Evolutionary conservation across 2,797 vertebrate genomes (phyloP).

Genomic region (Leptodactylus fallax): DNA sequence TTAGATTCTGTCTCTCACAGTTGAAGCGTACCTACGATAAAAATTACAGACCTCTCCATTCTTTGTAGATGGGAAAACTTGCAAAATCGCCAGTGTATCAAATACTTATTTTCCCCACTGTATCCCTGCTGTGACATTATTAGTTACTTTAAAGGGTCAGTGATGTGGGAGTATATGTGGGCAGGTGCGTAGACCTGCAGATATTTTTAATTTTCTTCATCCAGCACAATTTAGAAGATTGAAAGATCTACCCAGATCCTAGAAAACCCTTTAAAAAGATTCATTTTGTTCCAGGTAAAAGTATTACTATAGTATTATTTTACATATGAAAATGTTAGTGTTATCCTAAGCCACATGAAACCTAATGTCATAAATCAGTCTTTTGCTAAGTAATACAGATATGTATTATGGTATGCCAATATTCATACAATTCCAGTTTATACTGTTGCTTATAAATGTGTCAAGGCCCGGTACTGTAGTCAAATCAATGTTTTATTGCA

Average conservation of each 20-base stretch:
- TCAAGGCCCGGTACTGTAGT: background rate
- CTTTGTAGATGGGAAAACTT: too few relatives aligned
- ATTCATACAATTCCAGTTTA: conserved; percentile 6
- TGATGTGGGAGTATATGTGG: too few relatives aligned
- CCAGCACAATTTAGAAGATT: too few relatives aligned
- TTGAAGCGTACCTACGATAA: too few relatives aligned
- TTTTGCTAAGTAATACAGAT: background rate
- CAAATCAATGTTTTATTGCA: background rate
- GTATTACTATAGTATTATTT: background rate
- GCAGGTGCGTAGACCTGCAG: too few relatives aligned
- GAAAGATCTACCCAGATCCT: background rate
- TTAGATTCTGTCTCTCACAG: too few relatives aligned
- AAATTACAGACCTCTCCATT: too few relatives aligned
- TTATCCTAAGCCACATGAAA: background rate
- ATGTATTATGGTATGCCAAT: conserved; percentile 7
- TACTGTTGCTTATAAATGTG: background rate
- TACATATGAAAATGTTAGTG: background rate
- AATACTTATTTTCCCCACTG: too few relatives aligned
- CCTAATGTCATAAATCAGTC: background rate
- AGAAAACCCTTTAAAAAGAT: background rate
- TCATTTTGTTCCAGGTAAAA: conserved; percentile 4
- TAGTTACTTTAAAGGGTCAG: too few relatives aligned
- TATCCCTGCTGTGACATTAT: too few relatives aligned
- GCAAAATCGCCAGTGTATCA: too few relatives aligned
- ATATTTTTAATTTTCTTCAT: too few relatives aligned